A percentile compares a stretch with the other conserved stretches of the same genome.
Conservation (phyloP, 2,888 invertebrate genomes). For the Mantis religiosa region DNA sequence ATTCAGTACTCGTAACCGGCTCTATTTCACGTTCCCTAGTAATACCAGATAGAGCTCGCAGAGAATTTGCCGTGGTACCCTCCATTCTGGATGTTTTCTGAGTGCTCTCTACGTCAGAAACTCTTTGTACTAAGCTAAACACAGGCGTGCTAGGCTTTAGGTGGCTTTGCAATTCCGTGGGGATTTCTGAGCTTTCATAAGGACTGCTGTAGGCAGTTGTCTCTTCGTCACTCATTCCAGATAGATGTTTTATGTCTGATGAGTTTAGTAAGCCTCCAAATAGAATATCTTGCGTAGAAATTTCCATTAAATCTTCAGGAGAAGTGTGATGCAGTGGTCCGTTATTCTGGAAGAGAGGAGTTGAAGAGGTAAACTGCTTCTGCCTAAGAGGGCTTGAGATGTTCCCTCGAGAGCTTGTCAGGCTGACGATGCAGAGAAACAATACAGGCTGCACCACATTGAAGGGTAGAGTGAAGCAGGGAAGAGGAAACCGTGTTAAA, state of each 20-base stretch:
- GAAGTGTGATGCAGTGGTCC: neutral
- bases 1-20: no score
- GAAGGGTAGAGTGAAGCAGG: conserved; percentile 43
- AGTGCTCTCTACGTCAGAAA: neutral
- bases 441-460: conserved; percentile 42
- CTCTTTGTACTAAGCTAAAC: neutral
- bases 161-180: neutral
- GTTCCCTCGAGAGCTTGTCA: conserved; percentile 23
- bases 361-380: neutral
- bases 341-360: neutral
- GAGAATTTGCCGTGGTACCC: neutral
- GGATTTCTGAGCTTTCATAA: neutral
- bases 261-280: neutral
- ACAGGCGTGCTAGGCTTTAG: neutral
- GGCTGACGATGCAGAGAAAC: conserved; percentile 35
- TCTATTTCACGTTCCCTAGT: neutral
- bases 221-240: neutral
- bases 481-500: conserved; percentile 38
- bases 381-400: neutral
- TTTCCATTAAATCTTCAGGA: neutral
- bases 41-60: neutral
- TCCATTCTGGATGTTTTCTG: neutral
- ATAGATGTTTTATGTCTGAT: neutral
- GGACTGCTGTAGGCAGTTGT: neutral
- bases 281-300: neutral